phyloP scores from a whole-genome alignment of 2,113 vertebrate species.

The Scytalopus superciliaris region DNA sequence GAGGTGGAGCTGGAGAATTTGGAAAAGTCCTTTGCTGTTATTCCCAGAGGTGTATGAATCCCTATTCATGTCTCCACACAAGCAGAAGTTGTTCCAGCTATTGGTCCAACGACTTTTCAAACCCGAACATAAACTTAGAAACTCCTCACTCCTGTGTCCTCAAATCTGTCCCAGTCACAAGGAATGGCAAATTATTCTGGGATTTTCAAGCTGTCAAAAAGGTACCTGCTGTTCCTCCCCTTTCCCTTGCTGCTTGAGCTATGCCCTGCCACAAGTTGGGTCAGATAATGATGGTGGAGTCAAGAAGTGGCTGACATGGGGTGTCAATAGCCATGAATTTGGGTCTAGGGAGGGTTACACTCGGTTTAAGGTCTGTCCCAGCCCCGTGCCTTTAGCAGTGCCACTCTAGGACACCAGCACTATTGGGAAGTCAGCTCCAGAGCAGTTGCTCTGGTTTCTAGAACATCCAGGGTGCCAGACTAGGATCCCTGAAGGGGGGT shows the following conservation, averaged over 20 bases:
- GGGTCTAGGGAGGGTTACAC: neutral
- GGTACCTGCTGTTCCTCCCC: neutral
- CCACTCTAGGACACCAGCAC: neutral
- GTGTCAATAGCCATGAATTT: neutral
- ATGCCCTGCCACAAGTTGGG: neutral
- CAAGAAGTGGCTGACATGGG: neutral
- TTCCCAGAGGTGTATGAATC: neutral
- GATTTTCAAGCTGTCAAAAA: neutral
- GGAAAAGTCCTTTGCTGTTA: neutral
- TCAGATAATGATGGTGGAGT: neutral
- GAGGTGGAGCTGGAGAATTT: neutral
- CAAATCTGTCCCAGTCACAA: neutral
- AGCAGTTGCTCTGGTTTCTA: neutral
- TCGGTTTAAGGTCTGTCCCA: neutral
- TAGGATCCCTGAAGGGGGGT: neutral
- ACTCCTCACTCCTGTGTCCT: neutral
- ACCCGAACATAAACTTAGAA: neutral
- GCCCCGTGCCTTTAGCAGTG: neutral
- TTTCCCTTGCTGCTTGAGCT: neutral
- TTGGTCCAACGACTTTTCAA: neutral
- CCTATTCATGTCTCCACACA: neutral
- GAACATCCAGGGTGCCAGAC: neutral
- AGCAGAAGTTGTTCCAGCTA: neutral
- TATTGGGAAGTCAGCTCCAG: neutral
- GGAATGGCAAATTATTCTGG: neutral